Conservation (phyloP, 2,888 invertebrate genomes). For the Maniola hyperantus region DNA sequence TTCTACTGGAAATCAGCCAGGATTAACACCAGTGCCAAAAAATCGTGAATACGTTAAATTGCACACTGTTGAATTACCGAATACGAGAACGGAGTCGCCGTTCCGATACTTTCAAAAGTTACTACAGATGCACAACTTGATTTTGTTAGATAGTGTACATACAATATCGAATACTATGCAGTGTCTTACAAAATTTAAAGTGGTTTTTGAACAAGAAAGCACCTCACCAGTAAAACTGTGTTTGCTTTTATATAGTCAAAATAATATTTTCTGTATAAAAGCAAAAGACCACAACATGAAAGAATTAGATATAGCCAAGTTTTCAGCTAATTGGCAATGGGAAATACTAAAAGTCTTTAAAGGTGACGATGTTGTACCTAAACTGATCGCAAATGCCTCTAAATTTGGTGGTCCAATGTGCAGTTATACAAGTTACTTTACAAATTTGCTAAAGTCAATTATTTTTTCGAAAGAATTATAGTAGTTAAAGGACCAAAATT, state of each 20-base stretch:
- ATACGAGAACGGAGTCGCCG: conserved; percentile 62
- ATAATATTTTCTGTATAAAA: conserved; percentile 58
- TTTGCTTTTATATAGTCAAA: conserved; percentile 52
- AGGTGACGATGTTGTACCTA: conserved; percentile 51
- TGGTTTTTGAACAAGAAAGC: conserved; percentile 58
- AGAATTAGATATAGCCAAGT: conserved; percentile 52
- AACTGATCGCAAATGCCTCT: conserved; percentile 54
- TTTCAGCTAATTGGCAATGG: conserved; percentile 74
- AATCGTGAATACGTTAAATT: conserved; percentile 50
- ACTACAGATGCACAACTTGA: conserved; percentile 56
- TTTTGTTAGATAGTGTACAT: conserved; percentile 50
- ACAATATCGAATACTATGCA: conserved; percentile 44
- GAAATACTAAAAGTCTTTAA: conserved; percentile 64
- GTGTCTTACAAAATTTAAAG: conserved; percentile 65
- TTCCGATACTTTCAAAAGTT: conserved; percentile 61
- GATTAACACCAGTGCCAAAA: neutral
- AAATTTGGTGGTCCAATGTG: conserved; percentile 49
- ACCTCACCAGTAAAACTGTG: conserved; percentile 54
- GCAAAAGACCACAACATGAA: conserved; percentile 53
- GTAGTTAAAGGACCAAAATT: too few relatives aligned
- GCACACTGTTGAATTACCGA: conserved; percentile 63
- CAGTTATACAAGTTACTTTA: conserved; percentile 52
- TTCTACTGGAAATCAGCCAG: neutral
- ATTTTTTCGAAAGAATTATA: conserved; percentile 15
- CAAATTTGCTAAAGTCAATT: conserved; percentile 57